Conservation (phyloP, 2,113 vertebrate species). For the Prunella fulvescens region DNA sequence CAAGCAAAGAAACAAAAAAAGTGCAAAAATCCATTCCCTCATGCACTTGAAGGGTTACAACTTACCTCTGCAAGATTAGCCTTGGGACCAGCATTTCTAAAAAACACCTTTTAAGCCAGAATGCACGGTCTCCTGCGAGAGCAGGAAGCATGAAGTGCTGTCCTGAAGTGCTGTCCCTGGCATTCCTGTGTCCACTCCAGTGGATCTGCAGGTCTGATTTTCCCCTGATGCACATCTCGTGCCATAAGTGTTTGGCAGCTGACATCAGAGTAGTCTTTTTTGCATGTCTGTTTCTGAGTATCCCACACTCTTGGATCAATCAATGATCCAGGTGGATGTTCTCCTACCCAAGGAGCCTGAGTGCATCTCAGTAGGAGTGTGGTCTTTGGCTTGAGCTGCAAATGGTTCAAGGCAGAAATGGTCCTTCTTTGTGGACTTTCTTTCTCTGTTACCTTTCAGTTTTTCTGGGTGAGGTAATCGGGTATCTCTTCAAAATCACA, state of each 20-base stretch:
- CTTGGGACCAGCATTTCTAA: background rate
- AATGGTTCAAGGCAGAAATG: background rate
- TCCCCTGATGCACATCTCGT: accelerated
- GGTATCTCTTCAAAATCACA: background rate
- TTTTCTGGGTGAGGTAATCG: background rate
- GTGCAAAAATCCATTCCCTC: background rate
- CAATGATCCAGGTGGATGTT: background rate
- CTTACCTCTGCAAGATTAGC: background rate
- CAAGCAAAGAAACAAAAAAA: background rate
- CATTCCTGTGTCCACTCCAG: background rate
- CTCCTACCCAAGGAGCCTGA: background rate
- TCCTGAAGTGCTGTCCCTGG: background rate
- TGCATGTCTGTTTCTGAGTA: background rate
- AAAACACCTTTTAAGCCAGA: background rate
- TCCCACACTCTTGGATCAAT: background rate
- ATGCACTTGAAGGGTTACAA: background rate
- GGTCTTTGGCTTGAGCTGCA: background rate
- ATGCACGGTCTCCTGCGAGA: background rate
- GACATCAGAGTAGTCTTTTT: background rate
- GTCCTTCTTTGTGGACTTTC: background rate
- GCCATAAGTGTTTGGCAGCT: background rate
- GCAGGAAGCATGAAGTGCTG: background rate
- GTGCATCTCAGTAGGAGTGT: accelerated
- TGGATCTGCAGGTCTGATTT: background rate
- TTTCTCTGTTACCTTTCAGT: background rate